Conservation (phyloP, 2,797 vertebrate species). For the Gymnopithys bicolor region DNA sequence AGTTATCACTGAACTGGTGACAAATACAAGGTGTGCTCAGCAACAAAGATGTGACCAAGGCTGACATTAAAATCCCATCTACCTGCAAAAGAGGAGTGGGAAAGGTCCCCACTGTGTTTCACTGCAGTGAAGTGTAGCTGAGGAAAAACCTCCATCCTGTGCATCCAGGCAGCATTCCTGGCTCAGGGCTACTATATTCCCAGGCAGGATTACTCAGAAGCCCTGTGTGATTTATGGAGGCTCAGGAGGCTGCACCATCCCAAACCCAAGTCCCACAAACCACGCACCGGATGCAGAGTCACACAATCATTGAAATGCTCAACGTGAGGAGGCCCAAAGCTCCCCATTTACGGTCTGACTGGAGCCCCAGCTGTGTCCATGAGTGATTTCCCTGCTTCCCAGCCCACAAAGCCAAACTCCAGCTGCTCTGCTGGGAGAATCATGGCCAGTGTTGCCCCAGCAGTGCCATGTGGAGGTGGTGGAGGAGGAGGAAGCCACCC, state of each 20-base stretch:
- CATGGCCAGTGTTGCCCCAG: not conserved
- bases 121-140: not conserved
- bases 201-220: not conserved
- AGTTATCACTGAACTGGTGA: not conserved
- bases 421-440: not conserved
- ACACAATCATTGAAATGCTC: not conserved
- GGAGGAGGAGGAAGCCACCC: conserved; percentile 1
- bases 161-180: not conserved
- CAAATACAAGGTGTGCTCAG: not conserved
- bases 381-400: not conserved
- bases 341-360: not conserved
- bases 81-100: not conserved
- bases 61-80: not conserved
- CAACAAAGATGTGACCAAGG: not conserved
- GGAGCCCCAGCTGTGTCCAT: not conserved
- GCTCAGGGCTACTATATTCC: not conserved
- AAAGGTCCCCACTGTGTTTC: not conserved
- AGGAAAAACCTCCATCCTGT: not conserved
- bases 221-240: not conserved
- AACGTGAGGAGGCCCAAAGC: not conserved
- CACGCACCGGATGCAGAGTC: not conserved
- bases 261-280: accelerated
- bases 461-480: not conserved
- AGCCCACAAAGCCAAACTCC: not conserved
- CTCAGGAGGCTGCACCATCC: not conserved